Evolutionary conservation across 2,888 invertebrate species (phyloP), one percentile per base, ranked within the genome.

Genomic region (Bimastos eiseni): DNA sequence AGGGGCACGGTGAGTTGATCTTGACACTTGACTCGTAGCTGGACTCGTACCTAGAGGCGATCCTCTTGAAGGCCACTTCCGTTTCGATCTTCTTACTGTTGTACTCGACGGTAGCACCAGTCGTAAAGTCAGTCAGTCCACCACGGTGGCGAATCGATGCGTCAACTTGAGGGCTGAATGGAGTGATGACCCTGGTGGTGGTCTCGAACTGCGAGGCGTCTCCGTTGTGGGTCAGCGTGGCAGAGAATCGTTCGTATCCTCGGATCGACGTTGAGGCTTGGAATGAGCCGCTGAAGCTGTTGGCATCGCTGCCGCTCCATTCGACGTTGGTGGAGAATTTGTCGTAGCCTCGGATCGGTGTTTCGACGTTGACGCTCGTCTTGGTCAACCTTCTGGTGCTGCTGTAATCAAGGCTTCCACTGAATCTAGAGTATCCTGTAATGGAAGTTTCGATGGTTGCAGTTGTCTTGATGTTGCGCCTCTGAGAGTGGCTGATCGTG

Each of bases 41-140:
- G 33, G 37, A 37, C 2, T 91, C 91, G 38, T 44, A n/a, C 33
- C 41, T 83, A 0, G 37, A 38, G 13, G 83, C 38, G 30, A 90
- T 84, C 30, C 89, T 89, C 89, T 91, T 90, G 90, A 90, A 91
- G 33, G 86, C 41, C n/a, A 89, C 84, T 70, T 91, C 86, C 37
- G 84, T 90, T 34, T 92, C 90, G 33, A 92, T 89, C 70, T 91
- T 91, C 70, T 91, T 83, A 34, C 49, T 89, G 44, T 86, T 84
- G 88, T 90, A 91, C 49, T 89, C 89, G 30, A 91, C 89, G n/a
- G 84, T 15, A n/a, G 37, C 90, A 11, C 83, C 34, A 33, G 90
- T 55, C 15, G 44, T 34, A 90, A 91, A 92, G 90, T 92, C 91
- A 19, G 17, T 83, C 44, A 90, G 83, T 21, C 83, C 34, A 11